Conservation (phyloP, 2,113 vertebrate species). For the Sinocyclocheilus anophthalmus region DNA sequence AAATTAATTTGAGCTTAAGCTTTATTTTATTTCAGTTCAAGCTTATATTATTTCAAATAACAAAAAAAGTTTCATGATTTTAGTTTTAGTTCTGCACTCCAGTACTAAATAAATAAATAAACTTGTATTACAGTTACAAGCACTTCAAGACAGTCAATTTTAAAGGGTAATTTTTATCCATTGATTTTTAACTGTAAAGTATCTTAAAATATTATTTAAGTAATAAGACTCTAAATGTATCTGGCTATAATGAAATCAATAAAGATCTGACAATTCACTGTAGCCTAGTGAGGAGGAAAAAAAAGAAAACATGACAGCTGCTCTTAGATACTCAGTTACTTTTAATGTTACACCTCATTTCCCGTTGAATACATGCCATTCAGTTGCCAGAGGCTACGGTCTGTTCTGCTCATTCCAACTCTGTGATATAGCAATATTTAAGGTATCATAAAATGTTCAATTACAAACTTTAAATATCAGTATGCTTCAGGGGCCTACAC, state of each 20-base stretch:
- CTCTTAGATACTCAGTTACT: constrained; percentile 9
- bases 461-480: constrained; percentile 27
- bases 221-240: background rate
- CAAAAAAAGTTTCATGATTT: no score
- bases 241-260: background rate
- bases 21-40: no score
- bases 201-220: background rate
- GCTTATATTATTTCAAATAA: no score
- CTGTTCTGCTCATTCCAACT: constrained; percentile 27
- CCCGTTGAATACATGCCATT: constrained; percentile 17
- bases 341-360: constrained; percentile 37
- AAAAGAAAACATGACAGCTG: background rate
- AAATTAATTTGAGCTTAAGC: no score
- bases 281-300: background rate
- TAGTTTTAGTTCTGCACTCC: background rate
- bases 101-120: background rate
- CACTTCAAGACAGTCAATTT: background rate
- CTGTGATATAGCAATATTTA: background rate
- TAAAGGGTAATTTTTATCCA: background rate
- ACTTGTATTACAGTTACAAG: background rate
- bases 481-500: background rate
- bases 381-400: constrained; percentile 23
- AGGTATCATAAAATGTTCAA: constrained; percentile 5
- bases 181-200: background rate
- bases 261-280: background rate